Evolutionary conservation across 2,113 vertebrate species (phyloP).

Genomic region (Sitta europaea): DNA sequence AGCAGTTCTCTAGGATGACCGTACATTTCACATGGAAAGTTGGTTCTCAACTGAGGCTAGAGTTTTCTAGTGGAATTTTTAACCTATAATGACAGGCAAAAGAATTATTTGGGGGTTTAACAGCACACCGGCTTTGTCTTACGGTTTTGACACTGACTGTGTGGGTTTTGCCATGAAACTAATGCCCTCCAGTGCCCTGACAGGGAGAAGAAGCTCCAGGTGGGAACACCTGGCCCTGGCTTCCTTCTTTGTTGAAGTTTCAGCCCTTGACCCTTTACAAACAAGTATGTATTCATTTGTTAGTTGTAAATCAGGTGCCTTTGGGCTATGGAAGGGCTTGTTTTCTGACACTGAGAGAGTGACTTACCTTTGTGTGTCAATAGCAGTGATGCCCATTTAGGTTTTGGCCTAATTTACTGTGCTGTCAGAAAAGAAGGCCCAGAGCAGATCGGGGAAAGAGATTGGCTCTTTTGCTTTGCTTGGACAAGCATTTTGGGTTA

Average conservation of each 20-base stretch:
- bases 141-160: neutral
- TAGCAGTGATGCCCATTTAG: slow-evolving; percentile 17
- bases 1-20: slow-evolving; percentile 50
- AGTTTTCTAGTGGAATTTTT: slow-evolving; percentile 15
- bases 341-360: slow-evolving; percentile 24
- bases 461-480: slow-evolving; percentile 50
- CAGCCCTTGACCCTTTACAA: slow-evolving; percentile 33
- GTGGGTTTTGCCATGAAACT: slow-evolving; percentile 40
- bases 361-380: slow-evolving; percentile 35
- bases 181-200: slow-evolving; percentile 39
- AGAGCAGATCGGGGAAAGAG: slow-evolving; percentile 12
- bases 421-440: slow-evolving; percentile 55
- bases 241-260: slow-evolving; percentile 17
- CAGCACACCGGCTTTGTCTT: slow-evolving; percentile 19
- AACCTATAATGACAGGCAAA: slow-evolving; percentile 13
- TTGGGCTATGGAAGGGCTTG: slow-evolving; percentile 49
- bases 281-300: slow-evolving; percentile 21
- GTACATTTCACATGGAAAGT: slow-evolving; percentile 30
- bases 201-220: slow-evolving; percentile 29
- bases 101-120: neutral
- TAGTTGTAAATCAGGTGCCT: slow-evolving; percentile 46
- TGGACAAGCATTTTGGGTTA: slow-evolving; percentile 26
- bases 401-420: slow-evolving; percentile 5
- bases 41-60: slow-evolving; percentile 53
- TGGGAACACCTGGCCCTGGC: slow-evolving; percentile 13